Evolutionary conservation across 2,113 vertebrate genomes (phyloP), one percentile per base, ranked within the genome.

Genomic region (Phylloscopus trochiloides): DNA sequence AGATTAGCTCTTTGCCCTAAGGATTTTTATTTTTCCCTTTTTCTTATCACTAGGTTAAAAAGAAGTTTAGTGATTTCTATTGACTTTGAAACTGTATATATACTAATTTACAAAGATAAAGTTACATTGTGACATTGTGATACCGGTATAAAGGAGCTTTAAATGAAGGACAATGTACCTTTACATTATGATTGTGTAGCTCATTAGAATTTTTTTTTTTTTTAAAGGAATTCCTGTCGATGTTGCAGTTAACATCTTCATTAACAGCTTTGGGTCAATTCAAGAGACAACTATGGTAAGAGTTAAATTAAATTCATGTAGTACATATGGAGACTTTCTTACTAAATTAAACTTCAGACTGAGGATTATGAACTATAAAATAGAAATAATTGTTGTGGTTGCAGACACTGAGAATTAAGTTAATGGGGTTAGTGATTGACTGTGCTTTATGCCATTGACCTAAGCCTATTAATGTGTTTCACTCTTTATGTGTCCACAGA

Each of bases 261-360:
- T 99, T 98, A 99, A 99, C 98, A 99, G 99, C 96, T 99, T 99
- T 97, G 99, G 99, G 59, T 99, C 99, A 54, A 99, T 99, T 97
- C 99, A 99, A 95, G 99, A 99, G 96, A 99, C 99, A 42, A 99
- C 99, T 42, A 99, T 99, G 99, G 99, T 99, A 98, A 99, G 98
- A 92, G 32, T 89, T 34, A 29, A 88, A 83, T 70, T 38, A 86
- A 92, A 67, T 78, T 68, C 22, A 45, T 87, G 50, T 32, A 36
- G 42, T 17, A 19, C 29, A 43, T 14, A 9, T 32, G 62, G 25
- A 74, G 45, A 71, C 65, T 91, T 86, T 92, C 52, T 26, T 71
- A 48, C 22, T 68, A 66, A 65, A 47, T 75, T 42, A 29, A 54
- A 70, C 26, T 86, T 76, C 19, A 83, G 48, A 14, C 17, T 73